Percentiles rank a stretch among this genome's conserved stretches.
phyloP scores from a whole-genome alignment of 1,140 invertebrate genomes.

The Bombus breviceps region DNA sequence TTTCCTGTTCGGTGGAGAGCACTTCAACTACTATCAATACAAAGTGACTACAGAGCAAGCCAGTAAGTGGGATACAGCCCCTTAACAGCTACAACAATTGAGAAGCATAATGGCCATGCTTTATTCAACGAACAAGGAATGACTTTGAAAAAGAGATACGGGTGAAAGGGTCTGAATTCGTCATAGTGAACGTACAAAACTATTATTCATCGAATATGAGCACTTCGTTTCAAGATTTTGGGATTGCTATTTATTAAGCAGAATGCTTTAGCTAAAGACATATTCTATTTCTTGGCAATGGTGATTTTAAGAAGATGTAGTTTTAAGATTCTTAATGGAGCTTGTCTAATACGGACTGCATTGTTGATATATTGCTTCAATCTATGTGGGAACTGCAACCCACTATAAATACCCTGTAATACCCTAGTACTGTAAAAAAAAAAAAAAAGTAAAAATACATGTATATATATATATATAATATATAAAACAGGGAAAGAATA shows the following conservation, averaged over 20 bases:
- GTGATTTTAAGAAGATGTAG: slow-evolving; percentile 69
- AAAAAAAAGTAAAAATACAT: slow-evolving; percentile 40
- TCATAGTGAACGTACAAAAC: slow-evolving; percentile 65
- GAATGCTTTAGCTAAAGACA: slow-evolving; percentile 67
- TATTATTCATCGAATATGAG: slow-evolving; percentile 65
- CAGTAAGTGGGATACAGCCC: slow-evolving; percentile 85
- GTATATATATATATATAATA: slow-evolving; percentile 36
- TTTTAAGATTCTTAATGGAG: slow-evolving; percentile 71
- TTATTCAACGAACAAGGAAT: slow-evolving; percentile 68
- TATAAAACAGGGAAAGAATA: slow-evolving; percentile 53
- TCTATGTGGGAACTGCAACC: slow-evolving; percentile 56
- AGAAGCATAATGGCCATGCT: slow-evolving; percentile 69
- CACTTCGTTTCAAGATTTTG: slow-evolving; percentile 71
- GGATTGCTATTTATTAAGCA: slow-evolving; percentile 69
- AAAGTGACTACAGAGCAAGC: slow-evolving; percentile 96
- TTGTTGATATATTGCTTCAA: slow-evolving; percentile 64
- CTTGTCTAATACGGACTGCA: slow-evolving; percentile 64
- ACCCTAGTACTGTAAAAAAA: slow-evolving; percentile 63
- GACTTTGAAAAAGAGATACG: slow-evolving; percentile 66
- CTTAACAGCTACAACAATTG: slow-evolving; percentile 74
- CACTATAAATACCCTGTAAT: slow-evolving; percentile 57
- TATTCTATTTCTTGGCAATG: slow-evolving; percentile 65
- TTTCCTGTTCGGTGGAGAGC: slow-evolving; percentile 98
- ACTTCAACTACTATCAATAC: slow-evolving; percentile 98
- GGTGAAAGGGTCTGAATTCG: slow-evolving; percentile 67